Evolutionary conservation across 2,113 vertebrate genomes (phyloP).

Genomic region (Daphoenositta chrysoptera): DNA sequence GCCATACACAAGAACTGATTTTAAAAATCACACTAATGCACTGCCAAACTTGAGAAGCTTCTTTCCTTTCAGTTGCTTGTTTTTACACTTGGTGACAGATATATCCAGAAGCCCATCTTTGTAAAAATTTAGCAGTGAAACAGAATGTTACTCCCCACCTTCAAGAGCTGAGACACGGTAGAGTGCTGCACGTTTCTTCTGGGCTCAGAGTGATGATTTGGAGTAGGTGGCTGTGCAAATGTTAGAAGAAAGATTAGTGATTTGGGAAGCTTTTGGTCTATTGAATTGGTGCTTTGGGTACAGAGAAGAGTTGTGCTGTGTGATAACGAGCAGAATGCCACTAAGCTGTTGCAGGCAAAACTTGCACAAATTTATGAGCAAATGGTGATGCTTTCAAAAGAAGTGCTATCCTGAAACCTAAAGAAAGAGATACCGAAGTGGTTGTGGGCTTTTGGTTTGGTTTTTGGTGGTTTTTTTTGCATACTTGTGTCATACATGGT

Average conservation of each 20-base stretch:
- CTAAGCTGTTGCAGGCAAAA: not conserved
- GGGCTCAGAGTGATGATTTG: not conserved
- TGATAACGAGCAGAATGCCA: not conserved
- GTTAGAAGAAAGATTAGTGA: not conserved
- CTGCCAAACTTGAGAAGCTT: not conserved
- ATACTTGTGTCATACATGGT: fast-evolving
- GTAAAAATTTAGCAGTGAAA: not conserved
- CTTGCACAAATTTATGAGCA: not conserved
- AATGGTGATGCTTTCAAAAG: not conserved
- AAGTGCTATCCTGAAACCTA: not conserved
- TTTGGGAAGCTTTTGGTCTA: not conserved
- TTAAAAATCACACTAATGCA: not conserved
- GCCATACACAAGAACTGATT: not conserved
- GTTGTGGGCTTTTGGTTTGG: fast-evolving
- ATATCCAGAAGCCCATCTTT: not conserved
- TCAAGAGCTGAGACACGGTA: not conserved
- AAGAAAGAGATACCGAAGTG: not conserved
- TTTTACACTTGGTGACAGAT: not conserved
- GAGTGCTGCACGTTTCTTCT: not conserved
- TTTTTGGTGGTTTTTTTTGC: fast-evolving
- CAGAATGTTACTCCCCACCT: not conserved
- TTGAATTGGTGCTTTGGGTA: not conserved
- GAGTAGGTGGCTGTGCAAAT: not conserved
- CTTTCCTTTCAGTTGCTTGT: not conserved
- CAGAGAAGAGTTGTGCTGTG: not conserved